Conservation (phyloP, 1,140 invertebrate genomes). For the Carposina sasakii region DNA sequence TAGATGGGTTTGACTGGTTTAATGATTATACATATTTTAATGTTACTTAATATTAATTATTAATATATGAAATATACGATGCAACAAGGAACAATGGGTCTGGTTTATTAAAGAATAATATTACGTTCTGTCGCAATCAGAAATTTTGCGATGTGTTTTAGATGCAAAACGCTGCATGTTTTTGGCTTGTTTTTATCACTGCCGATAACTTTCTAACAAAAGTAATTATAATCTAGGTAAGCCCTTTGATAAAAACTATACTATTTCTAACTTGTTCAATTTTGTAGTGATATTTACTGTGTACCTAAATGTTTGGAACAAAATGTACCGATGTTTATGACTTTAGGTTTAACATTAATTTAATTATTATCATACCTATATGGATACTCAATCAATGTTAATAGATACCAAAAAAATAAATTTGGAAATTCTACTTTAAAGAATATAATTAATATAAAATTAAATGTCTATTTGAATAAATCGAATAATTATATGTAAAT, state of each 20-base stretch:
- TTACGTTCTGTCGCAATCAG: too few relatives aligned
- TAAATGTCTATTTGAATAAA: slow-evolving; percentile 72
- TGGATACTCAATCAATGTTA: slow-evolving; percentile 65
- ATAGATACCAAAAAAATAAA: slow-evolving; percentile 67
- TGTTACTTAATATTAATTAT: slow-evolving; percentile 35
- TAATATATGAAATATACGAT: too few relatives aligned
- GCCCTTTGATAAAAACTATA: slow-evolving; percentile 68
- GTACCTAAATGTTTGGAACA: slow-evolving; percentile 69
- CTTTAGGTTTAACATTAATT: slow-evolving; percentile 56
- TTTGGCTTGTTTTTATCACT: slow-evolving; percentile 67
- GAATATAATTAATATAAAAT: slow-evolving; percentile 53
- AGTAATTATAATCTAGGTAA: slow-evolving; percentile 47
- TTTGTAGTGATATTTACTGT: slow-evolving; percentile 70
- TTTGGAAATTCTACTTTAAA: slow-evolving; percentile 68
- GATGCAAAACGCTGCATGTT: slow-evolving; percentile 23
- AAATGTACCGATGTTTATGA: slow-evolving; percentile 64
- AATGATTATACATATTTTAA: slow-evolving; percentile 50
- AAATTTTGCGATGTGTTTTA: neutral
- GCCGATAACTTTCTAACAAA: slow-evolving; percentile 60
- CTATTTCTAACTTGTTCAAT: slow-evolving; percentile 71
- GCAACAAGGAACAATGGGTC: too few relatives aligned
- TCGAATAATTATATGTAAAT: slow-evolving; percentile 60
- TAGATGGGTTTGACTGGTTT: slow-evolving; percentile 50
- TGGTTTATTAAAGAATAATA: too few relatives aligned
- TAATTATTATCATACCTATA: slow-evolving; percentile 38